These are phyloP conservation scores for Ammospiza caudacuta DNA, from an alignment of 2,113 vertebrate species.

Conservation along the genomic window DNA sequence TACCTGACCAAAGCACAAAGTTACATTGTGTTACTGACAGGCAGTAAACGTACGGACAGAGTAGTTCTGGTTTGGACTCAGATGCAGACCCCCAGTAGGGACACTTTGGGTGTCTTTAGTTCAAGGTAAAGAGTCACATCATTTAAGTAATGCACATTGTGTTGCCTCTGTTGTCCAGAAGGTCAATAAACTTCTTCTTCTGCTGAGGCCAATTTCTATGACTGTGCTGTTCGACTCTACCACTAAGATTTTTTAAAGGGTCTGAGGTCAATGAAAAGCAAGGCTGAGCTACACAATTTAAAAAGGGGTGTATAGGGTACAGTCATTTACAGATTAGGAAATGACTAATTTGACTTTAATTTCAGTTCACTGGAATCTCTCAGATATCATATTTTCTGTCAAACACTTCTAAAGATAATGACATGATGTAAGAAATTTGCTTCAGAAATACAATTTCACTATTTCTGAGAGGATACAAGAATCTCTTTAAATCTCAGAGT, in stretches of 20 bases:
- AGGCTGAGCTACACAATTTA: not conserved
- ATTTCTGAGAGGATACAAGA: not conserved
- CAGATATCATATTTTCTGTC: not conserved
- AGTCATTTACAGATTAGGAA: not conserved
- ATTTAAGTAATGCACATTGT: not conserved
- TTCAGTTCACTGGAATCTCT: not conserved
- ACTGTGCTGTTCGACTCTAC: not conserved
- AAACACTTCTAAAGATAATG: not conserved
- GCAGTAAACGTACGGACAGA: not conserved
- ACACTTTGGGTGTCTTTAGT: not conserved
- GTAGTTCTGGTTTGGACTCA: not conserved
- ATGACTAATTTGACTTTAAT: not conserved
- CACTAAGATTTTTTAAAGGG: not conserved
- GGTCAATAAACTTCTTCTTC: not conserved
- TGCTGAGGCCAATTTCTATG: not conserved
- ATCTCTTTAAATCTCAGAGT: not conserved
- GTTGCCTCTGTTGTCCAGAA: not conserved
- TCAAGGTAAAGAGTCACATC: not conserved
- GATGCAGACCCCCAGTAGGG: not conserved
- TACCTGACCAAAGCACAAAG: not conserved
- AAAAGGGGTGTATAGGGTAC: not conserved
- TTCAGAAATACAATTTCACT: not conserved
- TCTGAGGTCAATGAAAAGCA: not conserved
- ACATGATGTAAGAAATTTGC: not conserved
- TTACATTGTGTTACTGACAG: not conserved